These are phyloP conservation scores for Hylaeus anthracinus DNA, from an alignment of 1,140 invertebrate genomes.

Conservation along the genomic window DNA sequence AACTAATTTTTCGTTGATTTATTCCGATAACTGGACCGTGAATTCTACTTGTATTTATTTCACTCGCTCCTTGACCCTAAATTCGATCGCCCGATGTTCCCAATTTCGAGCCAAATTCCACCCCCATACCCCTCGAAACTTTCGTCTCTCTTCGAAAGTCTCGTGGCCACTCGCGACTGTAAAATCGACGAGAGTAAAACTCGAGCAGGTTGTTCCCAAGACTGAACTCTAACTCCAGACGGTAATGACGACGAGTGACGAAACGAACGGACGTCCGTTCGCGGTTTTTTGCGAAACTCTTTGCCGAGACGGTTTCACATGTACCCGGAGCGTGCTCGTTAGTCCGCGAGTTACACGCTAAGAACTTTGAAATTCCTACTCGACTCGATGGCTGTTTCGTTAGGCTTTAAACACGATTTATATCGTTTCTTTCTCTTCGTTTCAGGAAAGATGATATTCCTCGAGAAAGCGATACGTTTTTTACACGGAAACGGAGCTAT, in stretches of 20 bases:
- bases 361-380: not conserved
- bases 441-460: not conserved
- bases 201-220: not conserved
- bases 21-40: too few relatives aligned
- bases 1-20: too few relatives aligned
- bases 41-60: too few relatives aligned
- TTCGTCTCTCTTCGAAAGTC: not conserved
- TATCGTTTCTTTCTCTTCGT: too few relatives aligned
- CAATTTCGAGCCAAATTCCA: not conserved
- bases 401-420: not conserved
- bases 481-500: not conserved
- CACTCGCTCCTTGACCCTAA: too few relatives aligned
- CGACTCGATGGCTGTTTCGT: not conserved
- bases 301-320: constrained; percentile 29
- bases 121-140: not conserved
- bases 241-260: constrained; percentile 20
- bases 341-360: not conserved
- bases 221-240: constrained; percentile 18
- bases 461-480: not conserved
- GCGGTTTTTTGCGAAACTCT: constrained; percentile 28
- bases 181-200: not conserved
- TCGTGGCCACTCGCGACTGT: not conserved
- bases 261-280: constrained; percentile 44
- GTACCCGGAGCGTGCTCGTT: not conserved
- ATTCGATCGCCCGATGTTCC: too few relatives aligned